Conservation (phyloP, 1,140 invertebrate species). For the Rhagoletis pomonella region DNA sequence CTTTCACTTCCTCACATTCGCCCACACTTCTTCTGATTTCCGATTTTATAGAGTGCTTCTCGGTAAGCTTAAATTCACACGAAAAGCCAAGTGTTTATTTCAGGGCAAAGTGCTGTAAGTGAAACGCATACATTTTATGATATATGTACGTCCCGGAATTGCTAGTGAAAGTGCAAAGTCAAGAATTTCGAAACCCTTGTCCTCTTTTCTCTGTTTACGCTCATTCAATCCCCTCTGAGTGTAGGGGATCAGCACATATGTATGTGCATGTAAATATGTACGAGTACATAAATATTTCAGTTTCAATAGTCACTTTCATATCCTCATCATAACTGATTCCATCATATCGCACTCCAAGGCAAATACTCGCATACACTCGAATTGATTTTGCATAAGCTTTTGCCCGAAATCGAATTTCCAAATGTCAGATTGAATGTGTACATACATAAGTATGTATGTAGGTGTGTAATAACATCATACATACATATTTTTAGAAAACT, state of each 20-base stretch:
- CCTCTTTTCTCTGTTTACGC: neutral
- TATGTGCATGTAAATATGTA: neutral
- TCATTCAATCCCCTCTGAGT: neutral
- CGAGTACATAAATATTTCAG: slow-evolving; percentile 19
- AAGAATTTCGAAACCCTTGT: neutral
- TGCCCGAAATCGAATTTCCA: slow-evolving; percentile 1
- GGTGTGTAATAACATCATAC: neutral
- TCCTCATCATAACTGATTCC: slow-evolving; percentile 13
- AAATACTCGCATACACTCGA: slow-evolving; percentile 15
- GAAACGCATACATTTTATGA: neutral
- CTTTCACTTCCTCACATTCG: too few species aligned
- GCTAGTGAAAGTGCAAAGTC: neutral
- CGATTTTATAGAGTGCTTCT: too few species aligned
- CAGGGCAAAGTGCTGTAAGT: neutral
- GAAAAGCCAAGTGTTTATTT: too few species aligned
- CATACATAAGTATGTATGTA: neutral
- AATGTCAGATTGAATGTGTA: neutral
- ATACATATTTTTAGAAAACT: neutral
- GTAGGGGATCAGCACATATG: too few species aligned
- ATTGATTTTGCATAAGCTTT: slow-evolving; percentile 34
- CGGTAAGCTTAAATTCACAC: too few species aligned
- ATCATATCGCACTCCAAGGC: slow-evolving; percentile 16
- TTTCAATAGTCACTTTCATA: slow-evolving; percentile 22
- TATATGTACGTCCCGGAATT: neutral
- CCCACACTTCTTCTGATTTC: too few species aligned